These are phyloP conservation scores for Progne subis DNA, from an alignment of 2,113 vertebrate species.

Conservation along the genomic window DNA sequence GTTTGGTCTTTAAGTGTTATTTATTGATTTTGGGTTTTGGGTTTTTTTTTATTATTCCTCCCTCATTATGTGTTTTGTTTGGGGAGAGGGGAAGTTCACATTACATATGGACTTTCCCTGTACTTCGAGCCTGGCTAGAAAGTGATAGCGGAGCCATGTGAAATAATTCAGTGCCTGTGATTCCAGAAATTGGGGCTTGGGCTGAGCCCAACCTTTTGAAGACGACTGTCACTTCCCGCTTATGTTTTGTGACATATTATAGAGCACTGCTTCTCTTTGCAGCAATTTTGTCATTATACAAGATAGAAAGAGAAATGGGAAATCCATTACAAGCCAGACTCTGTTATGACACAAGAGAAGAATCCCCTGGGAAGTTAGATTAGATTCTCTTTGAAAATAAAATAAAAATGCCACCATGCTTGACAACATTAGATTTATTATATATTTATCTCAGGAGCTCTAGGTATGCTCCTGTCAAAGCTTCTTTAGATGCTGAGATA, in stretches of 20 bases:
- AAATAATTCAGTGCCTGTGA: neutral
- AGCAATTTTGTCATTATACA: constrained; percentile 73
- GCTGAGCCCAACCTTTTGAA: constrained; percentile 3
- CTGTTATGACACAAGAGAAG: constrained; percentile 72
- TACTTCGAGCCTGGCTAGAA: neutral
- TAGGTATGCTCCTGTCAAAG: constrained; percentile 28
- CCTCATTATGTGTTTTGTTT: neutral
- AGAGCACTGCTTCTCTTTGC: constrained; percentile 57
- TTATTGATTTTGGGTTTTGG: neutral
- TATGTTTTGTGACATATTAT: constrained; percentile 48
- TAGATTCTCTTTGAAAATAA: constrained; percentile 69
- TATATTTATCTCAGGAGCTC: constrained; percentile 26
- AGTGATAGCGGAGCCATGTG: neutral
- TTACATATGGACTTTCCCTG: neutral
- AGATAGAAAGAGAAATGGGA: constrained; percentile 67
- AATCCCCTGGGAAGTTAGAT: constrained; percentile 69
- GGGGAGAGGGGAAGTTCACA: neutral
- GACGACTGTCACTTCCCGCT: neutral
- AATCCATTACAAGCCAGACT: constrained; percentile 69
- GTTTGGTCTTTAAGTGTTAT: neutral
- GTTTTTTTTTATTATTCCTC: neutral
- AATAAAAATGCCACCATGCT: constrained; percentile 68
- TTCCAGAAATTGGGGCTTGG: neutral
- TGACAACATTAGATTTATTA: constrained; percentile 49
- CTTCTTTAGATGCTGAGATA: constrained; percentile 31